Evolutionary conservation across 1,140 invertebrate species (phyloP), one percentile per base, ranked within the genome.

Genomic region (Chionoecetes opilio): DNA sequence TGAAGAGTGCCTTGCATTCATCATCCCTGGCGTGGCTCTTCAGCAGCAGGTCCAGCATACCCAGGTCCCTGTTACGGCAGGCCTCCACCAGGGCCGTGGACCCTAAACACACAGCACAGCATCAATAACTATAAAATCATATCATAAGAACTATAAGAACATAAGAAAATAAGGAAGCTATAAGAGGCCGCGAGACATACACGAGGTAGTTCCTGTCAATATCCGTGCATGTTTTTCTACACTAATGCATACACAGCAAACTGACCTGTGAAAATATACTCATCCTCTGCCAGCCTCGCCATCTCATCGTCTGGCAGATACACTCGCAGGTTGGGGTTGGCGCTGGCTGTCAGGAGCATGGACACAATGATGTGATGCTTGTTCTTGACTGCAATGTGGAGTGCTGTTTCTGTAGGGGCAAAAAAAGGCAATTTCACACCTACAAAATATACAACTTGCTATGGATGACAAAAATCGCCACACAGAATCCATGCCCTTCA

Each of bases 21-120:
- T 99, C 98, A 97, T 99, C 99, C 21, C 98, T 97, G 2, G 99
- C 99, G n/a, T 99, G 98, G 96, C 98, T 97, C 96, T 98, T 98
- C 11, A 99, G 97, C n/a, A 99, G 97, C 46, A 99, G 97, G 96
- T 98, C 98, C 14, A 98, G 97, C 96, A 98, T 97, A 86, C 97
- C 97, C 86, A 97, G 97, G 86, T 98, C 98, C 37, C 98, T 97
- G 95, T 98, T 98, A 95, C 97, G 97, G 96, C 98, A 98, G 29
- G 98, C 98, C 97, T 98, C 98, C 0, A 98, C 98, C 88, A 99
- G 97, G 14, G 98, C 98, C 1, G 98, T 98, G 17, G 97, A 98
- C 17, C 97, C 97, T 94, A 93, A 9, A 53, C 46, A 53, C 46
- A 53, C 46, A 53, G 11, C 21, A 14, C 46, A 53, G 11, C 8